Base-by-base conservation (phyloP, 1,140 invertebrate genomes). In the Pygmarrhopalites habei region DNA sequence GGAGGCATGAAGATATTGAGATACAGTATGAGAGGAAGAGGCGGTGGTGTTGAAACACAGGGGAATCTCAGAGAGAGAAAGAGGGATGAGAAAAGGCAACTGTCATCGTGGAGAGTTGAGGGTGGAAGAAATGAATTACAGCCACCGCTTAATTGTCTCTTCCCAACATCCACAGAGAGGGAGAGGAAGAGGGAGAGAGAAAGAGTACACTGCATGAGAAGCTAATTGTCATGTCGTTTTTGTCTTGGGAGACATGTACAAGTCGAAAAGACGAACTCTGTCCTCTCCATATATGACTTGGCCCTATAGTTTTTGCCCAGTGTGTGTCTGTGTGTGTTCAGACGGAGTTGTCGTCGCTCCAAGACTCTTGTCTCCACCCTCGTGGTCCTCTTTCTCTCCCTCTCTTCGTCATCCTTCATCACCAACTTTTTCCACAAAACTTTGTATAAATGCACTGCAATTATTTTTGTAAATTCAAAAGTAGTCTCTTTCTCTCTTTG, bases 191-290 rank as follows among this genome's bases (percentile, higher is more conserved):
- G n/a, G n/a, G n/a, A n/a, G n/a, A n/a, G n/a, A n/a, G n/a, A n/a
- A n/a, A n/a, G n/a, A n/a, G n/a, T n/a, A n/a, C n/a, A n/a, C n/a
- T n/a, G n/a, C n/a, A 52, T 51, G 51, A 61, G 59, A 35, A 61
- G 59, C 35, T 61, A 61, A 61, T 61, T 61, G 59, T 61, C 49
- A 41, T 61, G 59, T 61, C 46, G 47, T 61, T 61, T 61, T 61
- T 52, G 51, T 61, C 30, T 53, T 26, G 30, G 32, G 51, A 61
- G 59, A 61, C 47, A 61, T 47, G 47, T 59, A 46, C 44, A 35
- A 23, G 58, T 59, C 46, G 32, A 49, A 59, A 47, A 59, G 44
- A 59, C 35, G 39, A 58, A 58, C 39, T 39, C n/a, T n/a, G n/a
- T n/a, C n/a, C n/a, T n/a, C n/a, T n/a, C n/a, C n/a, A n/a, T n/a